Evolutionary conservation across 2,113 vertebrate genomes (phyloP).

Genomic region (Cygnus buccinator): DNA sequence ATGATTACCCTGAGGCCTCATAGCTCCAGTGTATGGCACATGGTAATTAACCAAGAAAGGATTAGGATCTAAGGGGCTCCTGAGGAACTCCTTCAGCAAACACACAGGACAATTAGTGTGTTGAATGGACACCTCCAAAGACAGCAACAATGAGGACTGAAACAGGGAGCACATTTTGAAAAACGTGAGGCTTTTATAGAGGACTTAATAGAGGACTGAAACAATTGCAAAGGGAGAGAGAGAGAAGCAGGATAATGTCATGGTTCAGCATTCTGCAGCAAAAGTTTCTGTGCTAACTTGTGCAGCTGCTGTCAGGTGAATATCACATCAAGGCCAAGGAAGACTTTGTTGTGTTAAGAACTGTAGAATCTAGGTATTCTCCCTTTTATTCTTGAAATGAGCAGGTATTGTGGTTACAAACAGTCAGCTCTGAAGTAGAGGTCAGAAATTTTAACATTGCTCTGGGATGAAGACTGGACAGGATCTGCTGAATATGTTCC

Average conservation of each 20-base stretch:
- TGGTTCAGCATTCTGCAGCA: not conserved
- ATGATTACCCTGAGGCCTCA: constrained; percentile 49
- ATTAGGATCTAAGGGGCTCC: not conserved
- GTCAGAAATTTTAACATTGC: not conserved
- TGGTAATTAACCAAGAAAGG: constrained; percentile 58
- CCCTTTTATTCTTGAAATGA: not conserved
- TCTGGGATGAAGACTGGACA: not conserved
- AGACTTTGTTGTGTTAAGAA: not conserved
- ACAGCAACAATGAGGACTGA: not conserved
- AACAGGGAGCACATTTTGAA: not conserved
- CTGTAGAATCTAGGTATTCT: not conserved
- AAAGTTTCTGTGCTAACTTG: not conserved
- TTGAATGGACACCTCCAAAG: constrained; percentile 13
- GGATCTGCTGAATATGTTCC: not conserved
- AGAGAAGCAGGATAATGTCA: not conserved
- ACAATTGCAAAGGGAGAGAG: not conserved
- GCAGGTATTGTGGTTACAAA: not conserved
- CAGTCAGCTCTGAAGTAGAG: not conserved
- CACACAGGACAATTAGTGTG: not conserved
- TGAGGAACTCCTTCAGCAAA: constrained; percentile 34
- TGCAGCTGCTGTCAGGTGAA: not conserved
- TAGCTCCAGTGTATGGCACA: constrained; percentile 41
- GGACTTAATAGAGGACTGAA: not conserved
- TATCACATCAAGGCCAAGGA: not conserved
- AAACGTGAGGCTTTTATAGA: not conserved